These are phyloP conservation scores for Atrichornis clamosus DNA, from an alignment of 2,113 vertebrate genomes.

Conservation along the genomic window DNA sequence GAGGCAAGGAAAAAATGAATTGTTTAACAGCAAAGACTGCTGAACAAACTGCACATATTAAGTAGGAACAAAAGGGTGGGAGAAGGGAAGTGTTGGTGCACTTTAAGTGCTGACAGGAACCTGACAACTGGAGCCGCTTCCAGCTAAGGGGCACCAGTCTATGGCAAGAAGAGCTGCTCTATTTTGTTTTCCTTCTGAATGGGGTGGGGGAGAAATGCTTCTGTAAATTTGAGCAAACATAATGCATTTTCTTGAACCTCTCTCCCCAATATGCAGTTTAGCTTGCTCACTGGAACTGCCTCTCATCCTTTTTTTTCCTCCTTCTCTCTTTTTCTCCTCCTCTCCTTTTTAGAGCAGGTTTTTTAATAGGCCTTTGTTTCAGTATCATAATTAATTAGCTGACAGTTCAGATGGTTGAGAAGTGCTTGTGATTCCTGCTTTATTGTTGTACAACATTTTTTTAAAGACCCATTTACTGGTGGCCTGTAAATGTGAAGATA, in stretches of 20 bases:
- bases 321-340: background rate
- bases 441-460: background rate
- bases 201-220: background rate
- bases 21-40: conserved; percentile 55
- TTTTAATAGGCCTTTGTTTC: conserved; percentile 14
- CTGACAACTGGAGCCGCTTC: conserved; percentile 50
- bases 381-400: conserved; percentile 40
- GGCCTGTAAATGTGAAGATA: conserved; percentile 28
- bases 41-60: conserved; percentile 27
- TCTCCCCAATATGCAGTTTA: background rate
- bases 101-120: conserved; percentile 21
- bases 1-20: conserved; percentile 28
- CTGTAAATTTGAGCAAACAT: conserved; percentile 27
- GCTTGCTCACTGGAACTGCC: background rate
- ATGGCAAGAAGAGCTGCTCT: conserved; percentile 28
- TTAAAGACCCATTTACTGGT: background rate
- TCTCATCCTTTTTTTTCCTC: background rate
- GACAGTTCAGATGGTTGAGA: conserved; percentile 14
- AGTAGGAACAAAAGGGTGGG: conserved; percentile 44
- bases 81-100: conserved; percentile 34
- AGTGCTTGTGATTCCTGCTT: background rate
- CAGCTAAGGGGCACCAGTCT: conserved; percentile 17
- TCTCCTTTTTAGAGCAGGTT: background rate
- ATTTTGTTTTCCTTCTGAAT: conserved; percentile 43
- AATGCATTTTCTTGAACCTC: conserved; percentile 24